These are phyloP conservation scores for Kryptolebias marmoratus DNA, from an alignment of 2,113 vertebrate genomes.

Conservation along the genomic window DNA sequence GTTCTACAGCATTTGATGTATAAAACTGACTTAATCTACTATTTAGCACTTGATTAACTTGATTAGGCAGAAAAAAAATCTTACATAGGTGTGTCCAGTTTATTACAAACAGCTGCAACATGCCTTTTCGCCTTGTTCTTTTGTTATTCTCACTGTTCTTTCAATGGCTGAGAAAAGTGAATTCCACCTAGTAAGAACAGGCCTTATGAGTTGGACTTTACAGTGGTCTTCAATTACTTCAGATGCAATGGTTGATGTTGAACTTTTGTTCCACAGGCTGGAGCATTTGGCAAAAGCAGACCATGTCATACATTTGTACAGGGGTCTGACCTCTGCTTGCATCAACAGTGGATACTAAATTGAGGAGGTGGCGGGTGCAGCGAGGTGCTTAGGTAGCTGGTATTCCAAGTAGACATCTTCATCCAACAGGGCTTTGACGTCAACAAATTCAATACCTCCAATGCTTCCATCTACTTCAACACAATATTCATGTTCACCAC, in stretches of 20 bases:
- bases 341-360: neutral
- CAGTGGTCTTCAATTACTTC: neutral
- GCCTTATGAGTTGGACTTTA: neutral
- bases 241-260: neutral
- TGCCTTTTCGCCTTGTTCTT: neutral
- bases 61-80: neutral
- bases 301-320: no score
- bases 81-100: neutral
- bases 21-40: neutral
- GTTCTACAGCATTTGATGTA: neutral
- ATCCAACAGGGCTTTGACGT: neutral
- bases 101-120: neutral
- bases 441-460: no score
- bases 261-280: constrained; percentile 1
- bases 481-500: no score
- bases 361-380: neutral
- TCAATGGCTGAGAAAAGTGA: no score
- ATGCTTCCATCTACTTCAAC: no score
- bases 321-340: no score
- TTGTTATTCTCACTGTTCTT: no score
- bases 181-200: no score
- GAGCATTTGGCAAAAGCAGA: neutral
- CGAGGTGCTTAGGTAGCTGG: neutral
- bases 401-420: neutral
- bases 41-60: neutral